phyloP scores from a whole-genome alignment of 1,140 invertebrate species.

The Papilio xuthus region DNA sequence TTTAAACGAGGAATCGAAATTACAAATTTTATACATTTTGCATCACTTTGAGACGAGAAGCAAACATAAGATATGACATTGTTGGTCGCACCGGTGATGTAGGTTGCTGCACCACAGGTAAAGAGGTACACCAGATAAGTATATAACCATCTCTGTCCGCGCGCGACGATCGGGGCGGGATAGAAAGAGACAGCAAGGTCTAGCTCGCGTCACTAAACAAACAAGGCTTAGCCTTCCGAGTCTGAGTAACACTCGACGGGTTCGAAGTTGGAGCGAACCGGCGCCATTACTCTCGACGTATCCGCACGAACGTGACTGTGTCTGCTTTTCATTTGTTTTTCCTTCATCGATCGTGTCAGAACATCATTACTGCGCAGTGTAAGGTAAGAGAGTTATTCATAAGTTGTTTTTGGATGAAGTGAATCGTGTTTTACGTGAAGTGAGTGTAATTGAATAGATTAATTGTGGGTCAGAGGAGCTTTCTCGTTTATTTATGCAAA shows the following conservation, averaged over 20 bases:
- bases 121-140: slow-evolving; percentile 44
- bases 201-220: slow-evolving; percentile 71
- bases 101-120: slow-evolving; percentile 77
- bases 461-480: slow-evolving; percentile 64
- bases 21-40: slow-evolving; percentile 61
- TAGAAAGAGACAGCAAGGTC: slow-evolving; percentile 53
- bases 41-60: slow-evolving; percentile 64
- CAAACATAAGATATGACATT: slow-evolving; percentile 74
- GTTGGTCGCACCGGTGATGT: slow-evolving; percentile 73
- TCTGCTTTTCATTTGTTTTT: slow-evolving; percentile 73
- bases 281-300: slow-evolving; percentile 75
- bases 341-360: slow-evolving; percentile 72
- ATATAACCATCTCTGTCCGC: slow-evolving; percentile 53
- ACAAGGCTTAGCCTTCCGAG: slow-evolving; percentile 77
- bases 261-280: slow-evolving; percentile 66
- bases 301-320: slow-evolving; percentile 76
- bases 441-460: slow-evolving; percentile 57
- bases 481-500: slow-evolving; percentile 80
- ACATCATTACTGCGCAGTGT: slow-evolving; percentile 78
- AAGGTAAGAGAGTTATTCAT: slow-evolving; percentile 75
- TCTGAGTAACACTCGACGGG: slow-evolving; percentile 68
- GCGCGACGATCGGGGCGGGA: background rate
- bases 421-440: slow-evolving; percentile 55
- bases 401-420: slow-evolving; percentile 71
- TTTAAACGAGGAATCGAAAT: slow-evolving; percentile 34